phyloP scores from a whole-genome alignment of 1,140 invertebrate genomes.

The Lordiphosa collinella region DNA sequence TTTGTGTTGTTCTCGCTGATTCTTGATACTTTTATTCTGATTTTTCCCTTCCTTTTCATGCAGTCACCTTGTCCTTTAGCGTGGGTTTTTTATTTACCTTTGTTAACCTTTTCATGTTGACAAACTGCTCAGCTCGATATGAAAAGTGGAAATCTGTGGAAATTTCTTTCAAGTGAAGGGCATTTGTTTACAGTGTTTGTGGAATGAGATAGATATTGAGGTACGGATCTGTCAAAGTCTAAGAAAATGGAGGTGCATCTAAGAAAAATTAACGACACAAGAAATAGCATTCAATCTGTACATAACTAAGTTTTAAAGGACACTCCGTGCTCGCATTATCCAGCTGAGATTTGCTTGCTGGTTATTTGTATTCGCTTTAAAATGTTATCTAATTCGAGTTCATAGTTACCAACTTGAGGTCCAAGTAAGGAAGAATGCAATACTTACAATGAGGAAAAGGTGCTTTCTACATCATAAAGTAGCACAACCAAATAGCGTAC shows the following conservation, averaged over 20 bases:
- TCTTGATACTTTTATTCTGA: slow-evolving; percentile 21
- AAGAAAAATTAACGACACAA: too few species aligned
- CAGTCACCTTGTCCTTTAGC: slow-evolving; percentile 41
- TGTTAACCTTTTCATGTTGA: slow-evolving; percentile 72
- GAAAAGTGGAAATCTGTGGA: slow-evolving; percentile 60
- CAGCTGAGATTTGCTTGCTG: too few species aligned
- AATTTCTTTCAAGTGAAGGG: slow-evolving; percentile 50
- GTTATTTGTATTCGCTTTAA: too few species aligned
- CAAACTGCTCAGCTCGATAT: slow-evolving; percentile 46
- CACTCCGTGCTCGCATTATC: too few species aligned
- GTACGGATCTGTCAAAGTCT: not conserved
- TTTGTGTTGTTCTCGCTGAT: slow-evolving; percentile 7
- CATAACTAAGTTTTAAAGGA: too few species aligned
- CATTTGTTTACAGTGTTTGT: slow-evolving; percentile 32
- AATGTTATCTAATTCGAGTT: too few species aligned
- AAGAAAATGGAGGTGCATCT: not conserved
- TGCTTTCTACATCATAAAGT: too few species aligned
- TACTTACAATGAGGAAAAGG: too few species aligned
- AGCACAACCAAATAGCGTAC: too few species aligned
- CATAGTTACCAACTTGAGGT: too few species aligned
- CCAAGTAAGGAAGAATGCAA: too few species aligned
- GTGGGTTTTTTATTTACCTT: slow-evolving; percentile 63
- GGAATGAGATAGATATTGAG: slow-evolving; percentile 2
- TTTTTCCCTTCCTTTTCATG: slow-evolving; percentile 27
- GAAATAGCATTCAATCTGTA: too few species aligned